Evolutionary conservation across 2,113 vertebrate species (phyloP), one percentile per base, ranked within the genome.

Genomic region (Rissa tridactyla): DNA sequence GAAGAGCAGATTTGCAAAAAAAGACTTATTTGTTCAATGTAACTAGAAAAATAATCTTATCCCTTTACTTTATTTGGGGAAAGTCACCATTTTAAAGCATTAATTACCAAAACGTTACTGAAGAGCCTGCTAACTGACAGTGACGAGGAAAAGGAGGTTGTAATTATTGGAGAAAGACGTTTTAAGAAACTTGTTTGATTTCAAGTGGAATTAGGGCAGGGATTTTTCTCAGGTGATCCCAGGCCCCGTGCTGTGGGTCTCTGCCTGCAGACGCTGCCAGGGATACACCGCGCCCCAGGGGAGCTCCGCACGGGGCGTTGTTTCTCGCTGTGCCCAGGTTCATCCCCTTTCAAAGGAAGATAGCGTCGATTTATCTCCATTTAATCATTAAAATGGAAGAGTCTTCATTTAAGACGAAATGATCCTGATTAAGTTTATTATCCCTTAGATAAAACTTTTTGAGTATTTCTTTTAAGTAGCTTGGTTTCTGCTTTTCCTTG

Each of bases 231-330:
- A 29, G 51, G 40, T 57, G 13, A 4, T 55, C 34, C 23, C 0
- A 0, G 23, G 27, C 12, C 44, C 4, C 10, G 4, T 11, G 9
- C 38, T 80, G 44, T 47, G 49, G 20, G n/a, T 76, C 20, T 54
- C 10, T 47, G 4, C 73, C 69, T 47, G 2, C 44, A 9, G n/a
- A 15, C 21, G 15, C 77, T 32, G 25, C 0, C 0, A 77, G 60
- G 19, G 10, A 4, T 73, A 5, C 30, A 11, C 0, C 0, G 4
- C 8, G 19, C 29, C 55, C 32, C 6, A 40, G 26, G 80, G 62
- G 49, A 46, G 13, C 0, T 54, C 38, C n/a, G 5, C 51, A 6
- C 12, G 1, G 34, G 19, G 4, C 58, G 1, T 34, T 27, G 3
- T 29, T 42, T 65, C 40, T n/a, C 51, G 26, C 20, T 52, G 2